Evolutionary conservation across 35 echinoderm and acorn worm species (phyloP), one percentile per base, ranked within the genome.

Genomic region (Ptychodera flava): DNA sequence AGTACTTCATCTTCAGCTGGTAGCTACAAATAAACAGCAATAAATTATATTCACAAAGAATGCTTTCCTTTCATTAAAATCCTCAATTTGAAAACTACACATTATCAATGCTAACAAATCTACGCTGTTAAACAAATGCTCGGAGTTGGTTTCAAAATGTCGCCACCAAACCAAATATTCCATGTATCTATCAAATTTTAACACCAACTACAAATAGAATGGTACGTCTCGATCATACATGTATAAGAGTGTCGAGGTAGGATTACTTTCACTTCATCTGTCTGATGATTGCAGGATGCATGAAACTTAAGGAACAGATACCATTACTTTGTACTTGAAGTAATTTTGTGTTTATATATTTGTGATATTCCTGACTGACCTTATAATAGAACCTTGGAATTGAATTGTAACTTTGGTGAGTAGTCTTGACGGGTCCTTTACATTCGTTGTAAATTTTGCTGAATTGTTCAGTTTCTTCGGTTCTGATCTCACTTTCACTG

Each of bases 351-450:
- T n/a, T n/a, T n/a, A n/a, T n/a, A n/a, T n/a, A n/a, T n/a, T n/a
- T n/a, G n/a, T n/a, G n/a, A n/a, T n/a, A n/a, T n/a, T n/a, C n/a
- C n/a, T 15, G 35, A 35, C 16, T 83, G 90, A 97, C 95, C 88
- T 97, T 97, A 33, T 92, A 97, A 86, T 97, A 97, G 79, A 97
- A 97, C 80, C 93, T 97, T 80, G 95, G 95, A 77, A 97, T 97
- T 64, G 88, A 80, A 28, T 75, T 79, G 31, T 91, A 94, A 76
- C 78, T 92, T 79, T 92, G 77, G 52, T 92, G 87, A 53, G 89
- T 53, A n/a, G 91, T 64, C 53, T 88, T 81, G 34, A 80, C 83
- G 37, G 92, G 89, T 85, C 92, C 90, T 88, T 92, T 97, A 90
- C 89, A 87, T 77, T 97, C 90, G 34, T 85, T 88, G 33, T 97